Percentiles rank a stretch among this genome's conserved stretches.
Evolutionary conservation across 2,888 invertebrate genomes (phyloP).

Genomic region (Tetranychus truncatus): DNA sequence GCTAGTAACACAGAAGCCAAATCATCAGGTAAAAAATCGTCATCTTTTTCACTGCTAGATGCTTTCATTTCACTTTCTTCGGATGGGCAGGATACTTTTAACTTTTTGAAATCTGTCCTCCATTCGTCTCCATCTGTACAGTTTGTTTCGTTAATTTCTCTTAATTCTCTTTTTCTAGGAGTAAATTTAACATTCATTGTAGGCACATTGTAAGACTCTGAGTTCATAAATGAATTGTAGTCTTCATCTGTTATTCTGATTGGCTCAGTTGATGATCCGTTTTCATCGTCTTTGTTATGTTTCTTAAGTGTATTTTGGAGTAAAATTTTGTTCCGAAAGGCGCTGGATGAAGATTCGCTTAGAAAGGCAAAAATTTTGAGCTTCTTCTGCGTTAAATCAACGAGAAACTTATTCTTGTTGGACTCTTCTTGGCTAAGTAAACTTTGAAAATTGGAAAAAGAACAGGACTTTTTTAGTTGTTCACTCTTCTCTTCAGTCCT

Average conservation of each 20-base stretch:
- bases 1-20: not conserved
- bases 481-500: not conserved
- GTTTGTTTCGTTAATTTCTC: not conserved
- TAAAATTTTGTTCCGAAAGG: not conserved
- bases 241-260: not conserved
- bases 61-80: not conserved
- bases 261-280: not conserved
- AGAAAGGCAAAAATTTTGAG: not conserved
- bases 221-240: not conserved
- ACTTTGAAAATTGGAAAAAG: not conserved
- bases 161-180: not conserved
- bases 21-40: not conserved
- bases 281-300: not conserved
- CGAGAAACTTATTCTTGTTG: not conserved
- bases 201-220: not conserved
- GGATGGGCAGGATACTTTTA: not conserved
- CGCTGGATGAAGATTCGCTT: not conserved
- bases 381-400: not conserved
- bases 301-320: not conserved
- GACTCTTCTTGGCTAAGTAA: not conserved
- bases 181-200: not conserved
- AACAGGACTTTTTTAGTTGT: not conserved
- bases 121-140: not conserved
- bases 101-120: not conserved
- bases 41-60: not conserved